Conservation (phyloP, 64 coral and sea anemone species). For the Dendronephthya gigantea region DNA sequence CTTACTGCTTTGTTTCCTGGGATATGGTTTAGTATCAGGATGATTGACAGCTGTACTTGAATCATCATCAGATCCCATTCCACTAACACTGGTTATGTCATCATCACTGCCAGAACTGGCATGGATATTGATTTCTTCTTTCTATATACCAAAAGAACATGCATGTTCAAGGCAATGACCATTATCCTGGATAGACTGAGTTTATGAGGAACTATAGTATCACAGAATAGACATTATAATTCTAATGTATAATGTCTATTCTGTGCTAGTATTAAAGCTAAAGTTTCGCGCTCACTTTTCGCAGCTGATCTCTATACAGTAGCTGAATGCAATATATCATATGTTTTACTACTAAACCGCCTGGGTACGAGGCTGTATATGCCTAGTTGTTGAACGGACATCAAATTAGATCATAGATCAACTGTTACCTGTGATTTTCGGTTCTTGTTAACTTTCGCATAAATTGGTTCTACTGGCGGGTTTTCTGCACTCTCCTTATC, state of each 20-base stretch:
- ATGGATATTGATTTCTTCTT: not conserved
- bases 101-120: not conserved
- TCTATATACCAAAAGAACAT: not conserved
- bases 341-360: too few relatives aligned
- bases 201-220: too few relatives aligned
- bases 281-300: too few relatives aligned
- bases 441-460: not conserved
- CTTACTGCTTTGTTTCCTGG: not conserved
- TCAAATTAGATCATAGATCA: not conserved
- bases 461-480: not conserved
- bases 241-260: too few relatives aligned
- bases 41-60: not conserved
- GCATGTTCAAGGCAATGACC: not conserved
- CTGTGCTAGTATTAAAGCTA: too few relatives aligned
- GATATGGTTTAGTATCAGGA: not conserved
- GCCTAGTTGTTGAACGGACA: too few relatives aligned
- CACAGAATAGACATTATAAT: too few relatives aligned
- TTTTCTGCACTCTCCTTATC: not conserved
- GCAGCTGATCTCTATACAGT: not conserved
- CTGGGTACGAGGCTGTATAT: too few relatives aligned
- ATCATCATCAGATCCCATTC: not conserved
- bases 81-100: conserved; percentile 12
- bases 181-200: too few relatives aligned
- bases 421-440: not conserved
- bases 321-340: too few relatives aligned